Evolutionary conservation across 2,888 invertebrate genomes (phyloP).

Genomic region (Plebejus melissa): DNA sequence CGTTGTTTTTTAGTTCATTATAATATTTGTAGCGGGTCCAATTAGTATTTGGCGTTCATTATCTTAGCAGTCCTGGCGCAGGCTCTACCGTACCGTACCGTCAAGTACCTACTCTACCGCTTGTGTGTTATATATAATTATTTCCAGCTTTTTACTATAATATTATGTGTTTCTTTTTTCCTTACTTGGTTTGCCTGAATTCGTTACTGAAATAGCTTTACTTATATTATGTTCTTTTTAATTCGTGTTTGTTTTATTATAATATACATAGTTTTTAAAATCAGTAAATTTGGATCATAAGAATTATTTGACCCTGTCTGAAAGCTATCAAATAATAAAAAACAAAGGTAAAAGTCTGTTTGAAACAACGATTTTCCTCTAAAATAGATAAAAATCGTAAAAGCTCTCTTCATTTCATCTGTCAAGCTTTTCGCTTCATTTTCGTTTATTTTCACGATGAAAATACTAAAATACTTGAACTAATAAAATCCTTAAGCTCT

Average conservation of each 20-base stretch:
- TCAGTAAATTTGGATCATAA: neutral
- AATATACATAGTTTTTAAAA: too few species aligned
- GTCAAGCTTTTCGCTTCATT: slow-evolving; percentile 2
- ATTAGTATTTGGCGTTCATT: slow-evolving; percentile 15
- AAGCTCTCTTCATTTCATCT: neutral
- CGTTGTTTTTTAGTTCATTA: slow-evolving; percentile 5
- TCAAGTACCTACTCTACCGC: neutral
- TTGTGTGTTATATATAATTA: slow-evolving; percentile 3
- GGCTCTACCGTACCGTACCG: neutral
- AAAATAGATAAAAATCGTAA: neutral
- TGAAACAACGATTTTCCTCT: too few species aligned
- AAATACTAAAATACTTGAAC: slow-evolving; percentile 12
- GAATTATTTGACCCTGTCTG: neutral
- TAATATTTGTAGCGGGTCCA: slow-evolving; percentile 6
- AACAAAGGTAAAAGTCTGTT: neutral
- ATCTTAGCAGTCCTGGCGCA: neutral
- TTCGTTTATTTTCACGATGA: slow-evolving; percentile 7
- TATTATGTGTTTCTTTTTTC: too few species aligned
- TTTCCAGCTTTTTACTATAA: neutral
- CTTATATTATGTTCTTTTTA: too few species aligned
- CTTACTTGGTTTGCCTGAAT: too few species aligned
- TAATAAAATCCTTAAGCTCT: slow-evolving; percentile 17
- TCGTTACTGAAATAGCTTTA: too few species aligned
- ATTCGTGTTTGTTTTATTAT: too few species aligned
- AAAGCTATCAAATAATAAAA: neutral